Evolutionary conservation across 1,140 invertebrate genomes (phyloP), one percentile per base, ranked within the genome.

Genomic region (Drosophila nannoptera): DNA sequence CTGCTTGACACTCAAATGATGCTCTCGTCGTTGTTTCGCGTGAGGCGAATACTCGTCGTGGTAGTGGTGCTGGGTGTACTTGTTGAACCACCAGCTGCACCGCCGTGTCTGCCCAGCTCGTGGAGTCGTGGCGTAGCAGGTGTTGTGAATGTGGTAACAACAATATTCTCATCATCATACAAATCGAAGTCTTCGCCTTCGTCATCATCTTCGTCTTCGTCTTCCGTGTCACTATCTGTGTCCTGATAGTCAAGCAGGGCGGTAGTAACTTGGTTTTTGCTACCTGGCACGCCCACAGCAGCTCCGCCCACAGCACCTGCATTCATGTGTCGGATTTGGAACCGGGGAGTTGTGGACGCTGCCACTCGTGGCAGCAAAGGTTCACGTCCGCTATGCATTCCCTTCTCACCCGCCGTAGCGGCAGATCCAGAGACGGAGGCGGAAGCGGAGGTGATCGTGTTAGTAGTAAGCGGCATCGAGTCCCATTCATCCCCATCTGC

Each of bases 101-200:
- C 46, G 14, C 77, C 81, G 12, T 60, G 55, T 38, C 62, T 32
- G 40, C 42, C 46, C 42, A 50, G 35, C 60, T 78, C 60, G 42
- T 74, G 67, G 8, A 12, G 48, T 46, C 59, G 60, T 55, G 61
- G 71, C 33, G 69, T 61, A 5, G 73, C 66, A 5, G 83, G 83
- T 1, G 78, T 83, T 7, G 78, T 88, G 32, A 83, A 84, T 7
- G 84, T 88, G 38, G 87, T 88, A 11, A 89, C 82, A 11, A 89
- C 88, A 64, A 89, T 89, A 14, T 86, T 89, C 50, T 89, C 88
- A 66, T 89, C 88, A 42, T 88, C 88, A 45, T 89, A 89, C 54
- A 89, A 78, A 73, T 89, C 88, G 38, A 89, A 89, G 59, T 89
- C 88, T 59, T 89, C 88, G 45, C 78, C 88, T 35, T 88, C 88